Conservation (phyloP, 2,888 invertebrate genomes). For the Drosophila acutilabella region DNA sequence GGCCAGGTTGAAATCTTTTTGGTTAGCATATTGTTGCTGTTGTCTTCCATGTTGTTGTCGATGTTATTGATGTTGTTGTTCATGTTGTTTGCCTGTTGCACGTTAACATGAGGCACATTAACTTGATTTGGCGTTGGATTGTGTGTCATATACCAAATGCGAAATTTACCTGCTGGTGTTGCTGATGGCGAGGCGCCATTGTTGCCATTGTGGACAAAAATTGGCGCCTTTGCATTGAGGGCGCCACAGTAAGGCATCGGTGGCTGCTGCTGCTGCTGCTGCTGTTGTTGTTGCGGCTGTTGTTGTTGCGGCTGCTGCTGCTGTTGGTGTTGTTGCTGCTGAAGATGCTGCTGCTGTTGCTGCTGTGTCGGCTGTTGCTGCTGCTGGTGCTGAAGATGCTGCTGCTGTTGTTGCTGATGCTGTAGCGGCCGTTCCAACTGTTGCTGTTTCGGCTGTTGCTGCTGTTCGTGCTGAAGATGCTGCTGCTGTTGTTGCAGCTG, state of each 20-base stretch:
- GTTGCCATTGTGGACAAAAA: conserved; percentile 7
- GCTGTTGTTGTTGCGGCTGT: not conserved
- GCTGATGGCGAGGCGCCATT: not conserved
- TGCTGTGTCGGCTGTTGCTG: not conserved
- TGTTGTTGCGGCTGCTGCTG: not conserved
- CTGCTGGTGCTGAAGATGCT: not conserved
- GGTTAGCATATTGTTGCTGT: not conserved
- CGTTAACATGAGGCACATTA: conserved; percentile 3
- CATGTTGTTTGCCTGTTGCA: conserved; percentile 8
- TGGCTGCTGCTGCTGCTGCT: not conserved
- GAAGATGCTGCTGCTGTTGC: conserved; percentile 1
- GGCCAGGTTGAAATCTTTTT: conserved; percentile 5
- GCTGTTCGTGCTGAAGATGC: not conserved
- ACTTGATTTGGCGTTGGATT: conserved; percentile 15
- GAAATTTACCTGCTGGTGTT: conserved; percentile 6
- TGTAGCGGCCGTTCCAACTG: no score
- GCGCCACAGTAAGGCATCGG: not conserved
- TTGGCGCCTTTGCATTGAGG: conserved; percentile 16
- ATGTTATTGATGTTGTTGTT: not conserved
- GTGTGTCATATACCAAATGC: conserved; percentile 31
- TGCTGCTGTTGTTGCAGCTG: not conserved
- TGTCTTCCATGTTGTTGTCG: not conserved
- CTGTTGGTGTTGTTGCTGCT: not conserved
- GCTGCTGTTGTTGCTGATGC: not conserved
- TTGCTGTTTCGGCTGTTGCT: not conserved